Conservation (phyloP, 1,140 invertebrate species). For the Magallana gigas region DNA sequence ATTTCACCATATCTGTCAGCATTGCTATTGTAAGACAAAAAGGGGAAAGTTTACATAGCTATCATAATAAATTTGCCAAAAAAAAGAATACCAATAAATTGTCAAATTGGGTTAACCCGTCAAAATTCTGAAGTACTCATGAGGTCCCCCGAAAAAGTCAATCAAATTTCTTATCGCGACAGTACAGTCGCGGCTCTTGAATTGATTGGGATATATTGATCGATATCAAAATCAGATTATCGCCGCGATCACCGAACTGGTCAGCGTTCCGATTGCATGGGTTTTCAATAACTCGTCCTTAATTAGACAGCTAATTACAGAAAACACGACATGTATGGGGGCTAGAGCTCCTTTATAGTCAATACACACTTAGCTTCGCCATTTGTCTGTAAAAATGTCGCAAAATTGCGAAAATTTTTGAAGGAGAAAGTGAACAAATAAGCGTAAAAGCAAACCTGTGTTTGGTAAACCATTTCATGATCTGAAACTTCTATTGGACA, state of each 20-base stretch:
- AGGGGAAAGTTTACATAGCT: constrained; percentile 5
- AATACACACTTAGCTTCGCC: no score
- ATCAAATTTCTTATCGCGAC: constrained; percentile 20
- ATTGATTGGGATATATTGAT: constrained; percentile 21
- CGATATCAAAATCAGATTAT: constrained; percentile 32
- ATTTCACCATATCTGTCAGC: neutral
- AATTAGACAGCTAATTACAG: constrained; percentile 3
- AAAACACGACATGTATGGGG: neutral
- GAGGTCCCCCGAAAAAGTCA: constrained; percentile 5
- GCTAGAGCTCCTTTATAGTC: no score
- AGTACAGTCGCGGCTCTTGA: neutral
- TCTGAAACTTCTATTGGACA: neutral
- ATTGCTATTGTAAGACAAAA: neutral
- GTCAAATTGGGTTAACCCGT: constrained; percentile 13
- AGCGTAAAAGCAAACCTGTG: constrained; percentile 2
- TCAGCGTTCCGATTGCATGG: neutral
- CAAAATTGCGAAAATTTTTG: no score
- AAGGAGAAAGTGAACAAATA: neutral
- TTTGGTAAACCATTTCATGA: neutral
- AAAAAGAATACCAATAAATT: neutral
- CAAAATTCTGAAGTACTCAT: neutral
- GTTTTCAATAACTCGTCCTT: constrained; percentile 5
- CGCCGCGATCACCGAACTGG: neutral
- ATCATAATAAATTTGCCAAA: constrained; percentile 5
- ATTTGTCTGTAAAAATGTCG: no score